Evolutionary conservation across 2,888 invertebrate genomes (phyloP).

Genomic region (Scrobipalpa atriplicella): DNA sequence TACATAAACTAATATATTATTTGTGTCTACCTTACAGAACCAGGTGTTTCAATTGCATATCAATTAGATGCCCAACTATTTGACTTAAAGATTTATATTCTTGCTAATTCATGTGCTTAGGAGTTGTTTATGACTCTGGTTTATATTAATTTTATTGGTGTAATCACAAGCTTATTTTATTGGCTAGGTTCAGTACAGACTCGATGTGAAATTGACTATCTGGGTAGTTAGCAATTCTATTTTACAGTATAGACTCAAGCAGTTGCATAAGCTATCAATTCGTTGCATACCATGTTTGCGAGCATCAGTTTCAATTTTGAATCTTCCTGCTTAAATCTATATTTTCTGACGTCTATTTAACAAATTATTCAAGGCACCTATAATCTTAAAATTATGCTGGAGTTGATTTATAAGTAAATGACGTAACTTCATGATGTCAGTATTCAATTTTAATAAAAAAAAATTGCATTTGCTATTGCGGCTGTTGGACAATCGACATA

Average conservation of each 20-base stretch:
- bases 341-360: neutral
- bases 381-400: neutral
- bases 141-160: slow-evolving; percentile 8
- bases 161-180: slow-evolving; percentile 11
- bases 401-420: slow-evolving; percentile 6
- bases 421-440: slow-evolving; percentile 26
- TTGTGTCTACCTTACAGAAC: neutral
- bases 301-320: neutral
- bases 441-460: slow-evolving; percentile 7
- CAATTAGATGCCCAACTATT: slow-evolving; percentile 15
- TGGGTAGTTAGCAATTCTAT: neutral
- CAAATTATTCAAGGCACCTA: slow-evolving; percentile 13
- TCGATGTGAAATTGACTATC: slow-evolving; percentile 1
- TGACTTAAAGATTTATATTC: slow-evolving; percentile 14
- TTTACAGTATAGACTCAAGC: neutral
- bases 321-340: neutral
- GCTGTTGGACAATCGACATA: too few species aligned
- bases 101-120: slow-evolving; percentile 9
- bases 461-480: slow-evolving; percentile 3
- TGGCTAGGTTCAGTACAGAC: neutral
- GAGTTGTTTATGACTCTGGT: slow-evolving; percentile 6
- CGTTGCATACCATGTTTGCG: neutral
- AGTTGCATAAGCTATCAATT: neutral
- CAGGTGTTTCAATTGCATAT: slow-evolving; percentile 7
- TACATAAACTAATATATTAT: slow-evolving; percentile 1